A percentile compares a stretch with the other conserved stretches of the same genome.
phyloP scores from a whole-genome alignment of 2,888 invertebrate genomes.

The Campoplex capitator region DNA sequence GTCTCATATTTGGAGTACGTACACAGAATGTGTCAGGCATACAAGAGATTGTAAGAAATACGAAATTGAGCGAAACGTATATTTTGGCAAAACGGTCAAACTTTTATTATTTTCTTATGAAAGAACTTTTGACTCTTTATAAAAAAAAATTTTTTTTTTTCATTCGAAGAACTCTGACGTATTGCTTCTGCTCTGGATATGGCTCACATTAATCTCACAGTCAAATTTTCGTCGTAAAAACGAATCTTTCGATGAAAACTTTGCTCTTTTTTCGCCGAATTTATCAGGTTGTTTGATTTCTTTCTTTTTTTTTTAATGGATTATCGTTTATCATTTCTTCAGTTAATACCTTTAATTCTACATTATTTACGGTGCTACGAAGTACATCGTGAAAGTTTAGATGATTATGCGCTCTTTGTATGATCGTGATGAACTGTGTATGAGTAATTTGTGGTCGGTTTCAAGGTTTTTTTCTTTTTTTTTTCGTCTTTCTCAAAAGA shows the following conservation, averaged over 20 bases:
- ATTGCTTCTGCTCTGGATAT: neutral
- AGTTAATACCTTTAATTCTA: slow-evolving; percentile 10
- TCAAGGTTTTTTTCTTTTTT: neutral
- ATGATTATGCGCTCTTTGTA: neutral
- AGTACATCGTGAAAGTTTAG: neutral
- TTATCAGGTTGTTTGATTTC: neutral
- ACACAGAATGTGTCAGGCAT: neutral
- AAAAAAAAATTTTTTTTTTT: neutral
- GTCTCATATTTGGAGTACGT: neutral
- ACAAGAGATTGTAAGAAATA: neutral
- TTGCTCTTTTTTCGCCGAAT: neutral
- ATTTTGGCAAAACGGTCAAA: no score
- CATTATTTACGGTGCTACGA: neutral
- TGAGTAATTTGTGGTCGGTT: slow-evolving; percentile 1
- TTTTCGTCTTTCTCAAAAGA: neutral
- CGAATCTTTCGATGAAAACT: neutral
- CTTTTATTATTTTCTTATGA: neutral
- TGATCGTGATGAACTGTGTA: neutral
- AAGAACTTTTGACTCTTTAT: neutral
- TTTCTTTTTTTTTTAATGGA: neutral
- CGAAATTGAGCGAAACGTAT: neutral
- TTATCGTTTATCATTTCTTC: neutral
- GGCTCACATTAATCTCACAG: neutral
- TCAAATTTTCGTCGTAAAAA: neutral
- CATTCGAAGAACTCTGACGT: neutral